These are phyloP conservation scores for Vespertilio murinus DNA, from an alignment of 2,797 vertebrate genomes.

Conservation along the genomic window DNA sequence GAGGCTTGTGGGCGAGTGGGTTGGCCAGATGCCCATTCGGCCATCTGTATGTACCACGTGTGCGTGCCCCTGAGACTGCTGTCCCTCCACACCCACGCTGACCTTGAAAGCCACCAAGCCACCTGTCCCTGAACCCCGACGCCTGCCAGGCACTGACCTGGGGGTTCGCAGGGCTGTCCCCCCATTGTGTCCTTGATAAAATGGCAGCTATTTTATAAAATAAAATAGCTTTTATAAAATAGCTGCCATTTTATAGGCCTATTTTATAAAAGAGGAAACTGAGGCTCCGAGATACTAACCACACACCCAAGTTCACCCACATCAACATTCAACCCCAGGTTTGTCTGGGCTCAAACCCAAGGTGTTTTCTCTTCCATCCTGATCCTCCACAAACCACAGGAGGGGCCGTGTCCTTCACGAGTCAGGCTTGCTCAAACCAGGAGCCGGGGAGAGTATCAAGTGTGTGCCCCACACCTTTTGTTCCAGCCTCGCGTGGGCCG, in stretches of 20 bases:
- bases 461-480: rapidly evolving
- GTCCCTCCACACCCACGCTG: not conserved
- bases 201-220: not conserved
- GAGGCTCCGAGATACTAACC: not conserved
- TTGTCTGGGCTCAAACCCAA: not conserved
- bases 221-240: too few relatives aligned
- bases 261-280: not conserved
- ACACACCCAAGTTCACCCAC: not conserved
- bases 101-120: rapidly evolving
- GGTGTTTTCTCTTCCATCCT: not conserved
- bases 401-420: not conserved
- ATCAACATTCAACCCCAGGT: not conserved
- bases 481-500: not conserved
- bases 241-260: not conserved
- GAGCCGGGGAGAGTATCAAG: not conserved
- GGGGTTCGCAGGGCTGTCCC: not conserved
- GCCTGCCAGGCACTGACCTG: not conserved
- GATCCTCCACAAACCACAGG: rapidly evolving
- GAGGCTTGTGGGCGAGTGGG: too few relatives aligned
- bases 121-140: not conserved
- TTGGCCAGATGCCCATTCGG: too few relatives aligned
- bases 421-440: not conserved
- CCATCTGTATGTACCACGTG: too few relatives aligned
- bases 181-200: not conserved
- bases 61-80: not conserved